Percentiles rank a stretch among this genome's conserved stretches.
These are phyloP conservation scores for Scleropages formosus DNA, from an alignment of 2,797 vertebrate genomes.

Conservation along the genomic window DNA sequence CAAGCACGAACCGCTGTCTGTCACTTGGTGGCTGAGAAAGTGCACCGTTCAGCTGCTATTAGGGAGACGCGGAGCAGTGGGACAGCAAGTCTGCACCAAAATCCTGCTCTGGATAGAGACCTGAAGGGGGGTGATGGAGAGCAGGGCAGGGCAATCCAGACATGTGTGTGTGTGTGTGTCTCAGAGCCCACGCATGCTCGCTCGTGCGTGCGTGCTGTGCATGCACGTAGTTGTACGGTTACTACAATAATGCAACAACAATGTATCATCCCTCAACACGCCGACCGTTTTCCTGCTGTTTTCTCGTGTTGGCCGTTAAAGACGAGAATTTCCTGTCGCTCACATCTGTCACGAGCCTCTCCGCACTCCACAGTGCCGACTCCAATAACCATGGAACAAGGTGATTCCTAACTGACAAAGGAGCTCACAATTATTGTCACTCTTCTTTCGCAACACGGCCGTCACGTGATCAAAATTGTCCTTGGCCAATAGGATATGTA, in stretches of 20 bases:
- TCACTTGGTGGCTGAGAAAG: slow-evolving; percentile 60
- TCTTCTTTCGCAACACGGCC: background rate
- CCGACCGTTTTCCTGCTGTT: background rate
- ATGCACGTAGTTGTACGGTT: too few relatives aligned
- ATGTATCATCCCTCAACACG: too few relatives aligned
- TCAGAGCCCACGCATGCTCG: too few relatives aligned
- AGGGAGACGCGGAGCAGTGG: slow-evolving; percentile 63
- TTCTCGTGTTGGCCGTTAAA: too few relatives aligned
- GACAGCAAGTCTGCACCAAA: slow-evolving; percentile 57
- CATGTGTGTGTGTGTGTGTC: background rate
- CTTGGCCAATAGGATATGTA: background rate
- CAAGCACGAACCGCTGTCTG: slow-evolving; percentile 78
- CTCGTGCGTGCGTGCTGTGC: background rate
- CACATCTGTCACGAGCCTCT: too few relatives aligned
- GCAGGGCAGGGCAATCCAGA: background rate
- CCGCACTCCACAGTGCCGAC: too few relatives aligned
- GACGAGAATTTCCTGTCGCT: too few relatives aligned
- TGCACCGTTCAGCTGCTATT: slow-evolving; percentile 70
- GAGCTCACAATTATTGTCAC: background rate
- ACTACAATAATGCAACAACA: too few relatives aligned
- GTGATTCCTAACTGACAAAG: too few relatives aligned
- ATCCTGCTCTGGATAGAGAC: slow-evolving; percentile 53
- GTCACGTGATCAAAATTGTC: background rate
- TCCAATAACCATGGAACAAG: too few relatives aligned
- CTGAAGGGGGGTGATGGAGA: background rate